A percentile compares a stretch with the other conserved stretches of the same genome.
Conservation (phyloP, 2,888 invertebrate genomes). For the Sminthurides aquaticus region DNA sequence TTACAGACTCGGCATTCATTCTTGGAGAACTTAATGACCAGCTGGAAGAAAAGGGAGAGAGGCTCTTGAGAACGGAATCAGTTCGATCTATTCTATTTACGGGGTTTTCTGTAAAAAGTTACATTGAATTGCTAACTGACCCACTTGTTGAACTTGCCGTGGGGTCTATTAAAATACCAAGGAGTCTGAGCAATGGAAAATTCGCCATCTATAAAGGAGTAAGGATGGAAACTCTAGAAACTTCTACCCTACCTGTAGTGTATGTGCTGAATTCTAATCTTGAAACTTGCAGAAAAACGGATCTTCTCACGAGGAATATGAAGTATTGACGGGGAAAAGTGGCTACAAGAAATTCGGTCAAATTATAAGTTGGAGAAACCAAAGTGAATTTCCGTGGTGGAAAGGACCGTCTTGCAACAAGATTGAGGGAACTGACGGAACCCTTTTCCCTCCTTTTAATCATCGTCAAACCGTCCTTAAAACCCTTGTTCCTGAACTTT, state of each 20-base stretch:
- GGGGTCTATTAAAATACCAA: conserved; percentile 10
- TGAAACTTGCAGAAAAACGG: conserved; percentile 33
- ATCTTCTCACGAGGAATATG: conserved; percentile 38
- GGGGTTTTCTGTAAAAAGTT: conserved; percentile 25
- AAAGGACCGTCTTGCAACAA: conserved; percentile 29
- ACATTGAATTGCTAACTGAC: conserved; percentile 20
- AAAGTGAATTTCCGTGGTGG: conserved; percentile 30
- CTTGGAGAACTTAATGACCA: conserved; percentile 11
- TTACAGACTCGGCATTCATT: conserved; percentile 19
- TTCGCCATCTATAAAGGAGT: conserved; percentile 28
- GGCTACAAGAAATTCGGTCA: conserved; percentile 27
- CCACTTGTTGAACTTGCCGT: conserved; percentile 11
- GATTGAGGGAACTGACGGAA: conserved; percentile 56
- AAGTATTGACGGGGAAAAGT: conserved; percentile 32
- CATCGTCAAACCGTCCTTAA: conserved; percentile 59
- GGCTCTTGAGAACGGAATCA: conserved; percentile 18
- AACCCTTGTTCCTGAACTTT: conserved; percentile 44
- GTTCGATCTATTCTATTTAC: conserved; percentile 27
- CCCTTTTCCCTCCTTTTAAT: conserved; percentile 71
- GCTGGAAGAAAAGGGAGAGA: conserved; percentile 21
- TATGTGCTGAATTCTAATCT: no score
- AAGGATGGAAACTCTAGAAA: no score
- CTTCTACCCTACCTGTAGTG: background rate
- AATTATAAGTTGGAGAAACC: conserved; percentile 32
- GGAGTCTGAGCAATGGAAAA: conserved; percentile 17